Conservation (phyloP, 2,797 vertebrate genomes). For the Pithecia hirsuta region DNA sequence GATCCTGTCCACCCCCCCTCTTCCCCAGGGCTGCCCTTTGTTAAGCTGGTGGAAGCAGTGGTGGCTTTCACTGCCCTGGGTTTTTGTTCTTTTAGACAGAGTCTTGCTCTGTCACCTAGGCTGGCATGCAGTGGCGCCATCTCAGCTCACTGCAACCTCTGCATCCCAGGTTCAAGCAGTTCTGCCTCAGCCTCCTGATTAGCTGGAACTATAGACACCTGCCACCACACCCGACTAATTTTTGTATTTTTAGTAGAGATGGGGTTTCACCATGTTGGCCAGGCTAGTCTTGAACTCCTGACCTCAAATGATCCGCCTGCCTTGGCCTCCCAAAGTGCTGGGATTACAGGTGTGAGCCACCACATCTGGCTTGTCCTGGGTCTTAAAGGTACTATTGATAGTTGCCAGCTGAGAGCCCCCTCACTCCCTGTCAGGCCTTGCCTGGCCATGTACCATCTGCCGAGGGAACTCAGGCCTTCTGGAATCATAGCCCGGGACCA, state of each 20-base stretch:
- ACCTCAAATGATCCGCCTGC: background rate
- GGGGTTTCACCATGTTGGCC: background rate
- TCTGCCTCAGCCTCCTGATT: background rate
- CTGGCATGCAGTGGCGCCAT: background rate
- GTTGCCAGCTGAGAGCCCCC: background rate
- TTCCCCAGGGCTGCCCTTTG: background rate
- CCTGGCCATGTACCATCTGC: background rate
- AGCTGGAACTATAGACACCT: background rate
- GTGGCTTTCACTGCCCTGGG: background rate
- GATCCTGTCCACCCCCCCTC: accelerated
- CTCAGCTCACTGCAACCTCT: background rate
- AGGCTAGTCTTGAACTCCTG: background rate
- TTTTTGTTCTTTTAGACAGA: background rate
- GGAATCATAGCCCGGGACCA: background rate
- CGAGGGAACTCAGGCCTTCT: background rate
- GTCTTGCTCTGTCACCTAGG: background rate
- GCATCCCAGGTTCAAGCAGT: background rate
- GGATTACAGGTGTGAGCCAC: background rate
- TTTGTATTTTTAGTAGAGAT: background rate
- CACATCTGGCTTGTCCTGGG: background rate
- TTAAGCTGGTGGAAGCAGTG: background rate
- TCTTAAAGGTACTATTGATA: background rate
- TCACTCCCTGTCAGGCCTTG: background rate
- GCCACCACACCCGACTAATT: background rate
- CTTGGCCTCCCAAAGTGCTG: background rate